Evolutionary conservation across 1,140 invertebrate species (phyloP).

Genomic region (Pachyrhynchus sulphureomaculatus): DNA sequence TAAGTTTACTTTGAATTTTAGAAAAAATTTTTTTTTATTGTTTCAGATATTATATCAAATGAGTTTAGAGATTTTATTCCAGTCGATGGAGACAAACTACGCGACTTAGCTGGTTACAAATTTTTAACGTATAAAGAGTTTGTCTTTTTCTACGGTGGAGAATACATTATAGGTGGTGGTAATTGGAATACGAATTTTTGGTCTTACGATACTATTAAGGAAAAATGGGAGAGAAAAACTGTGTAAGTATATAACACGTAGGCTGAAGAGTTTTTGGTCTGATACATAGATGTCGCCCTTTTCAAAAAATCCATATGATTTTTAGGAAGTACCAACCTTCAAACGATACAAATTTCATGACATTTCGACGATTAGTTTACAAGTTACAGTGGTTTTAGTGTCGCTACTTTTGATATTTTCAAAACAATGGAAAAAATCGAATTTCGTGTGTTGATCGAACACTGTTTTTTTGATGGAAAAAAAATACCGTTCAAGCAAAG

Average conservation of each 20-base stretch:
- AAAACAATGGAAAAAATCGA: not conserved
- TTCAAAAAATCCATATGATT: too few species aligned
- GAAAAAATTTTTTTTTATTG: not conserved
- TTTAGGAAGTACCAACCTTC: too few species aligned
- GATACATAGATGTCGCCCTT: too few species aligned
- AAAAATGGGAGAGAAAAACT: slow-evolving; percentile 39
- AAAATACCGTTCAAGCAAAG: too few species aligned
- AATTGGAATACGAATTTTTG: slow-evolving; percentile 44
- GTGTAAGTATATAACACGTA: slow-evolving; percentile 21
- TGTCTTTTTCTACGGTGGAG: slow-evolving; percentile 45
- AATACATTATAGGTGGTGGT: slow-evolving; percentile 35
- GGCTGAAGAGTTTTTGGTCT: too few species aligned
- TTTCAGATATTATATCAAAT: slow-evolving; percentile 12
- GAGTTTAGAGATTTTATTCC: slow-evolving; percentile 20
- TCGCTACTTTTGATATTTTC: too few species aligned
- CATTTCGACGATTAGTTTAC: too few species aligned
- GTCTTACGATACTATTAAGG: slow-evolving; percentile 39
- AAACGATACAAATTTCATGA: too few species aligned
- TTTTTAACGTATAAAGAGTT: slow-evolving; percentile 41
- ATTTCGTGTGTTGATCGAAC: too few species aligned
- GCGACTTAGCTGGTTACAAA: slow-evolving; percentile 36
- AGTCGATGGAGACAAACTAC: slow-evolving; percentile 29
- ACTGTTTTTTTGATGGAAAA: too few species aligned
- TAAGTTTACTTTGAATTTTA: not conserved
- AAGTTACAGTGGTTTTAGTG: too few species aligned